Conservation (phyloP, 2,888 invertebrate species). For the Amphipyra tragopoginis region DNA sequence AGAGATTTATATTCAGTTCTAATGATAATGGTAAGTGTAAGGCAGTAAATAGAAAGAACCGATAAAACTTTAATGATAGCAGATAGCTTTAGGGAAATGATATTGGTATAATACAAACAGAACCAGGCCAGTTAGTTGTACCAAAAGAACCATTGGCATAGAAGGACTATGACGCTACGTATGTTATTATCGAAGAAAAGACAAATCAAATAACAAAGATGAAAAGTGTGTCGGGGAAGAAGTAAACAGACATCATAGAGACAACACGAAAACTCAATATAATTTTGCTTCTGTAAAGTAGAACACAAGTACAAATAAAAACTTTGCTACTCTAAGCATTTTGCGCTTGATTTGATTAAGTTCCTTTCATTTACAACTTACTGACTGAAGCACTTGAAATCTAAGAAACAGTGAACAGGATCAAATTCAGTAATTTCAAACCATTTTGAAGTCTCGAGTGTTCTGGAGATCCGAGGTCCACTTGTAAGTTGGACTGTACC, state of each 20-base stretch:
- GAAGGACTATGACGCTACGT: too few relatives aligned
- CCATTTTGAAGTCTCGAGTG: constrained; percentile 45
- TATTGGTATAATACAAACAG: constrained; percentile 18
- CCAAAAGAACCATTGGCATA: not conserved
- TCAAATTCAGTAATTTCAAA: constrained; percentile 53
- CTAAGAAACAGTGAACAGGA: constrained; percentile 50
- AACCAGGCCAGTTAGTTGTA: not conserved
- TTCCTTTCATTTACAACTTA: constrained; percentile 38
- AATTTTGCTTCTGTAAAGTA: not conserved
- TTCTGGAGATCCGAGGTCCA: constrained; percentile 45
- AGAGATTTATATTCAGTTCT: constrained; percentile 58
- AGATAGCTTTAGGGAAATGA: constrained; percentile 16
- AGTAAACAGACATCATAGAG: not conserved
- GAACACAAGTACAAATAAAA: not conserved
- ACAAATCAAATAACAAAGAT: not conserved
- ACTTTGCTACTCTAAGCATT: constrained; percentile 1
- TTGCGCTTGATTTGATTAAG: constrained; percentile 27
- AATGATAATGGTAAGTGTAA: constrained; percentile 52
- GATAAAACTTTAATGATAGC: constrained; percentile 27
- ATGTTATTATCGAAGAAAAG: too few relatives aligned
- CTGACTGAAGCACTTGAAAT: constrained; percentile 34
- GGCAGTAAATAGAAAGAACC: constrained; percentile 40
- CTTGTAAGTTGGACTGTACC: constrained; percentile 55
- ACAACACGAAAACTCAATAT: not conserved
- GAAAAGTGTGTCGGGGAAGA: not conserved